phyloP scores from a whole-genome alignment of 2,113 vertebrate genomes.

The Chloroceryle aenea region DNA sequence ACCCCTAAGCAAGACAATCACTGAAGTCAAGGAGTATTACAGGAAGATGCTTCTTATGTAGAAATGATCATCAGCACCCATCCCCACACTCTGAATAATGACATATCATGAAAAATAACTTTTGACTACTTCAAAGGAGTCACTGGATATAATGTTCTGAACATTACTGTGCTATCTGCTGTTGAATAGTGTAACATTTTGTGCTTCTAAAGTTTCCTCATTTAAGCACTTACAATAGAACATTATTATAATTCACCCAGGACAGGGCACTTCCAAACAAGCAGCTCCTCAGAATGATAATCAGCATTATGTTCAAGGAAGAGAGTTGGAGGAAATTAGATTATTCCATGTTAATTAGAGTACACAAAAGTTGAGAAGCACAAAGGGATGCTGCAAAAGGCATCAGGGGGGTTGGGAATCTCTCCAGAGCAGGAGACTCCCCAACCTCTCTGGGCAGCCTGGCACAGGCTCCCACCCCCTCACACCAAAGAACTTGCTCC shows the following conservation, averaged over 20 bases:
- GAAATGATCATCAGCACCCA: fast-evolving
- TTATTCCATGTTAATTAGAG: neutral
- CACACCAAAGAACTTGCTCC: no score
- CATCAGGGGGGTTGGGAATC: neutral
- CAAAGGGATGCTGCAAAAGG: neutral
- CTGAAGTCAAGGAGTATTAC: neutral
- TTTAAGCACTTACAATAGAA: neutral
- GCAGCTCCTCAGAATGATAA: neutral
- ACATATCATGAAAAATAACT: neutral
- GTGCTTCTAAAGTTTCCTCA: neutral
- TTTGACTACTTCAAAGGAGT: neutral
- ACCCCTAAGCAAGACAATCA: neutral
- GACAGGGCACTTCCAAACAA: neutral
- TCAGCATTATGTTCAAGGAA: neutral
- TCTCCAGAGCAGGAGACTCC: no score
- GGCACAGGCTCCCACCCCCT: no score
- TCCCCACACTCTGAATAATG: neutral
- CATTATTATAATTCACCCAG: neutral
- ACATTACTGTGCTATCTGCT: neutral
- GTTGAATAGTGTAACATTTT: neutral
- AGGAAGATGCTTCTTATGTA: neutral
- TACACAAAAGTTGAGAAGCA: neutral
- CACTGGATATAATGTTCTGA: neutral
- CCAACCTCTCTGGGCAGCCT: no score
- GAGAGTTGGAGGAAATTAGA: neutral